Percentiles rank a stretch among this genome's conserved stretches.
Conservation (phyloP, 2,113 vertebrate species). For the Bolborhynchus lineola region DNA sequence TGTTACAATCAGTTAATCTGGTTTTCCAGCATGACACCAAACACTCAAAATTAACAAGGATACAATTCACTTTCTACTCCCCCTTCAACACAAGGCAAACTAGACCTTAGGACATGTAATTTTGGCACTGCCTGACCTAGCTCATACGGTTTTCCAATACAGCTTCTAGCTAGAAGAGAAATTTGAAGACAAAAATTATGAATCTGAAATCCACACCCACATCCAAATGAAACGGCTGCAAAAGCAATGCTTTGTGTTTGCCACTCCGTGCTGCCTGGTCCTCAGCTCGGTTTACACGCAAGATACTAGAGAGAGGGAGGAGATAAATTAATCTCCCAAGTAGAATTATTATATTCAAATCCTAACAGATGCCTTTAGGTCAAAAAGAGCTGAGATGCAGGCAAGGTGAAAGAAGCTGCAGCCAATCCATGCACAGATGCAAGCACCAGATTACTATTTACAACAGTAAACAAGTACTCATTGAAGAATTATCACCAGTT, state of each 20-base stretch:
- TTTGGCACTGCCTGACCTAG: background rate
- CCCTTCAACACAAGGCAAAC: background rate
- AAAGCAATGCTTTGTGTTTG: background rate
- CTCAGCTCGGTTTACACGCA: background rate
- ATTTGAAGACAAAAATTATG: background rate
- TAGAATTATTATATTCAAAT: conserved; percentile 30
- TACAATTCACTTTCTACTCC: background rate
- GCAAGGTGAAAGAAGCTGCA: conserved; percentile 9
- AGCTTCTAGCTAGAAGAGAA: background rate
- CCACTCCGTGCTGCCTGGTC: background rate
- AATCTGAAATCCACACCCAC: background rate
- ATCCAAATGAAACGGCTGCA: background rate
- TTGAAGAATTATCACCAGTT: background rate
- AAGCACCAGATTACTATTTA: background rate
- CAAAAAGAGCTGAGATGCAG: background rate
- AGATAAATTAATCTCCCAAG: conserved; percentile 10
- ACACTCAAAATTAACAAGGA: background rate
- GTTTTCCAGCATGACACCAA: background rate
- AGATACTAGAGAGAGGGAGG: background rate
- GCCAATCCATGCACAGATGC: background rate
- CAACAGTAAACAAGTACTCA: conserved; percentile 12
- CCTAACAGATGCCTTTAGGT: conserved; percentile 18
- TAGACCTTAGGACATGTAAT: background rate
- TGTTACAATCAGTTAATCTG: background rate
- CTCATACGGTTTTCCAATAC: conserved; percentile 1